phyloP scores from a whole-genome alignment of 2,888 invertebrate species.

The Drosophila yooni region DNA sequence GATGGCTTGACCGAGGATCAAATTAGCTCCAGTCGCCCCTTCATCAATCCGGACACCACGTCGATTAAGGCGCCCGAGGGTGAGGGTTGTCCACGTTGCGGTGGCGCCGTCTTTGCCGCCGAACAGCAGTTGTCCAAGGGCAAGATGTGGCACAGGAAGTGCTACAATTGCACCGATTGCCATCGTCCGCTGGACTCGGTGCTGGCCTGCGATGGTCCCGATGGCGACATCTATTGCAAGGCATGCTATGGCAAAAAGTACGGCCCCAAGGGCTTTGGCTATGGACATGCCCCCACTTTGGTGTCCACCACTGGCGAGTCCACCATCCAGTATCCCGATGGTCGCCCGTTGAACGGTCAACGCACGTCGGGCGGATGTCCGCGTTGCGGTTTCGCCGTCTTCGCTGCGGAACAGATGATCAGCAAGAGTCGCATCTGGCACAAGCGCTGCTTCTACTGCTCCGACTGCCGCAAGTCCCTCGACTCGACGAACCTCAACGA shows the following conservation, averaged over 20 bases:
- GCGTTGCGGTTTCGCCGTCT: conserved; percentile 95
- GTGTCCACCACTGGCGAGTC: conserved; percentile 91
- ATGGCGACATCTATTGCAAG: conserved; percentile 96
- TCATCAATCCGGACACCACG: conserved; percentile 93
- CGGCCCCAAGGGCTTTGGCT: conserved; percentile 96
- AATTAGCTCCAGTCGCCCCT: conserved; percentile 92
- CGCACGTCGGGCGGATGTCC: conserved; percentile 93
- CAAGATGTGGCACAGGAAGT: conserved; percentile 98
- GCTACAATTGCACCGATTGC: conserved; percentile 96
- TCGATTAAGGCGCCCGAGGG: conserved; percentile 94
- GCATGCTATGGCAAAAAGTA: conserved; percentile 96
- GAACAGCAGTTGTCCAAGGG: conserved; percentile 98
- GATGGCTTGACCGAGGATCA: conserved; percentile 95
- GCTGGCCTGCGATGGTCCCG: conserved; percentile 96
- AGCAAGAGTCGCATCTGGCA: conserved; percentile 97
- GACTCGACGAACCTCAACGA: conserved; percentile 96
- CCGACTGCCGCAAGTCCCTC: conserved; percentile 93
- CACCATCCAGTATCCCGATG: conserved; percentile 89
- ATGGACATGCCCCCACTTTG: conserved; percentile 94
- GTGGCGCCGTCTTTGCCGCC: conserved; percentile 97
- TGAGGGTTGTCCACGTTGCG: conserved; percentile 96
- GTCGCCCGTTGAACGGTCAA: conserved; percentile 90
- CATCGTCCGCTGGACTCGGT: conserved; percentile 95
- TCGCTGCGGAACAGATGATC: conserved; percentile 98
- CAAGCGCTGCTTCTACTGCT: conserved; percentile 96